Percentiles rank a stretch among this genome's conserved stretches.
phyloP scores from a whole-genome alignment of 2,113 vertebrate genomes.

The Oostethus manadensis region DNA sequence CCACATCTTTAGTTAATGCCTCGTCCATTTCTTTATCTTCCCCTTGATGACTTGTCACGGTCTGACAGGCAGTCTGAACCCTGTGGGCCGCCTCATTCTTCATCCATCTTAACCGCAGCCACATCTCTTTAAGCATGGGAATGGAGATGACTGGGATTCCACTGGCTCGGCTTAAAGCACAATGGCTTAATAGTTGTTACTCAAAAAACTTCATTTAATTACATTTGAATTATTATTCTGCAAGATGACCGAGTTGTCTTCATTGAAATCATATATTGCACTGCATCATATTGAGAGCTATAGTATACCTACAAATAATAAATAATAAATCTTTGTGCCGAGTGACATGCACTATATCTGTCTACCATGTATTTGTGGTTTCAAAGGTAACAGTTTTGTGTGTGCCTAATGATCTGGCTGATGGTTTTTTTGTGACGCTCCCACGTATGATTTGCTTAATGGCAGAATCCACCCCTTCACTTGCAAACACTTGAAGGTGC shows the following conservation, averaged over 20 bases:
- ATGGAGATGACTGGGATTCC: constrained; percentile 36
- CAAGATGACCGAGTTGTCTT: neutral
- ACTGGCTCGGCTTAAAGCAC: constrained; percentile 10
- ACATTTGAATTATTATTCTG: no score
- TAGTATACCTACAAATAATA: no score
- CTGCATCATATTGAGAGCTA: neutral
- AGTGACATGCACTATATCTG: no score
- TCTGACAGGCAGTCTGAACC: constrained; percentile 52
- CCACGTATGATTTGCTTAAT: neutral
- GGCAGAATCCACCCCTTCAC: constrained; percentile 8
- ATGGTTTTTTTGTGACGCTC: neutral
- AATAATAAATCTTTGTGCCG: no score
- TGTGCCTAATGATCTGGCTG: neutral
- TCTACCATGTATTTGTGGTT: neutral
- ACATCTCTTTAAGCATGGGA: constrained; percentile 36
- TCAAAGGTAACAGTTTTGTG: neutral
- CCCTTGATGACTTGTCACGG: constrained; percentile 41
- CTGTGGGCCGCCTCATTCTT: constrained; percentile 39
- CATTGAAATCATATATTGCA: neutral
- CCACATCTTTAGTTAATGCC: constrained; percentile 28
- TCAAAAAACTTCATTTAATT: constrained; percentile 12
- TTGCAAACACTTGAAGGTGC: constrained; percentile 25
- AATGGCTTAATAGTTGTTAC: constrained; percentile 8
- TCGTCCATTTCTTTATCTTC: constrained; percentile 40
- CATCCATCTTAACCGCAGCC: constrained; percentile 30